Evolutionary conservation across 2,113 vertebrate genomes (phyloP), one percentile per base, ranked within the genome.

Genomic region (Sturnus vulgaris): DNA sequence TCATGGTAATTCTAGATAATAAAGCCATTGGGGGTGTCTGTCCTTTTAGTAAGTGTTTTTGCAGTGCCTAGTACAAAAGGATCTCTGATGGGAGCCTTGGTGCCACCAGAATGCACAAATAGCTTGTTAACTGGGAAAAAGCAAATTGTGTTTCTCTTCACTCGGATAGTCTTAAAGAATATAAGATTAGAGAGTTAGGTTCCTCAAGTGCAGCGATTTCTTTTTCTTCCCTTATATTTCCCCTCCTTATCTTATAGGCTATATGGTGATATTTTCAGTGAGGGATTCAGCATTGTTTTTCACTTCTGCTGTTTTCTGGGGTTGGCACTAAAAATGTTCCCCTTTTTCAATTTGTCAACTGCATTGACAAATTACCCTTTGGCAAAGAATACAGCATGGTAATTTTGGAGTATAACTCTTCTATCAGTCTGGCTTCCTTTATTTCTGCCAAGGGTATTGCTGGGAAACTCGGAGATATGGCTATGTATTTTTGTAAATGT

Each of bases 331-430:
- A 77, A 95, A 94, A 66, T 39, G 80, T 72, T 90, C 88, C 76
- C 78, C 92, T 76, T 95, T 88, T 95, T 94, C 88, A 84, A 33
- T 96, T 93, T 92, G 92, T 96, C 88, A 91, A 14, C 72, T 92
- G 72, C 69, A 72, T 68, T 95, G 95, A 90, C 86, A 93, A 71
- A 96, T 96, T 86, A 88, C 73, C 64, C 86, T 81, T 84, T 94
- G 92, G 88, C 92, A 93, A 90, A 61, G 80, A 88, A 72, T 82
- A 71, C 53, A 87, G 53, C 77, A 31, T 18, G 46, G 80, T 94
- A 90, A 95, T 96, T 88, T 78, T 92, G 76, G 60, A 96, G 56
- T 88, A 28, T 92, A 94, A 95, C 86, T 96, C 86, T 50, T 90
- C 76, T 90, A 93, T 95, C 80, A 76, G 57, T 92, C 92, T 95